Percentiles rank a stretch among this genome's conserved stretches.
phyloP scores from a whole-genome alignment of 2,888 invertebrate species.

The Epinotia ramella region DNA sequence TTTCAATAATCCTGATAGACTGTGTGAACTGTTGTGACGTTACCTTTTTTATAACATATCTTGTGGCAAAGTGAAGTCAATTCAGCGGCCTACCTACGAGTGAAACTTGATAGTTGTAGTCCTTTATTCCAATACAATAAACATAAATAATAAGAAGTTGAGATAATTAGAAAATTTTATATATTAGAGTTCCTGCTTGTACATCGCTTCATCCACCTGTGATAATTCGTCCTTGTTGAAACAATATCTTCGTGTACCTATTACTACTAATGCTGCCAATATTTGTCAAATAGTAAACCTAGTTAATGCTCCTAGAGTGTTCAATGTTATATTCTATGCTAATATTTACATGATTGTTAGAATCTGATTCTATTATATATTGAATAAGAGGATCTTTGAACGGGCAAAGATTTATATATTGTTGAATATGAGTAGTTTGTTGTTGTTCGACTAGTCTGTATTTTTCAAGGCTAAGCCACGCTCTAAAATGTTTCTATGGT shows the following conservation, averaged over 20 bases:
- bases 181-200: slow-evolving; percentile 82
- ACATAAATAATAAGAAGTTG: slow-evolving; percentile 52
- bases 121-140: slow-evolving; percentile 60
- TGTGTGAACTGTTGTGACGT: slow-evolving; percentile 65
- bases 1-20: slow-evolving; percentile 62
- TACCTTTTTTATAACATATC: slow-evolving; percentile 71
- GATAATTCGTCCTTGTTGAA: slow-evolving; percentile 74
- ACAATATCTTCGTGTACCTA: slow-evolving; percentile 62
- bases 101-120: slow-evolving; percentile 62
- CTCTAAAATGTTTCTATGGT: slow-evolving; percentile 57
- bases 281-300: slow-evolving; percentile 57
- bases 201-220: slow-evolving; percentile 81
- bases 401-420: slow-evolving; percentile 50
- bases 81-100: slow-evolving; percentile 70
- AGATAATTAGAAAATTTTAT: slow-evolving; percentile 61
- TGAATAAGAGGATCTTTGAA: slow-evolving; percentile 50
- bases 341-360: slow-evolving; percentile 54
- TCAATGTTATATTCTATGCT: slow-evolving; percentile 63
- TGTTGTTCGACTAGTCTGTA: slow-evolving; percentile 52
- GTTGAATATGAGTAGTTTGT: slow-evolving; percentile 50
- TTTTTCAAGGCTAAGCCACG: slow-evolving; percentile 40
- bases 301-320: slow-evolving; percentile 67
- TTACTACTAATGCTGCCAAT: slow-evolving; percentile 66
- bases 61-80: slow-evolving; percentile 74
- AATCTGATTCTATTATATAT: slow-evolving; percentile 53